phyloP scores from a whole-genome alignment of 2,797 vertebrate genomes.

The Atherinosoma microstoma region DNA sequence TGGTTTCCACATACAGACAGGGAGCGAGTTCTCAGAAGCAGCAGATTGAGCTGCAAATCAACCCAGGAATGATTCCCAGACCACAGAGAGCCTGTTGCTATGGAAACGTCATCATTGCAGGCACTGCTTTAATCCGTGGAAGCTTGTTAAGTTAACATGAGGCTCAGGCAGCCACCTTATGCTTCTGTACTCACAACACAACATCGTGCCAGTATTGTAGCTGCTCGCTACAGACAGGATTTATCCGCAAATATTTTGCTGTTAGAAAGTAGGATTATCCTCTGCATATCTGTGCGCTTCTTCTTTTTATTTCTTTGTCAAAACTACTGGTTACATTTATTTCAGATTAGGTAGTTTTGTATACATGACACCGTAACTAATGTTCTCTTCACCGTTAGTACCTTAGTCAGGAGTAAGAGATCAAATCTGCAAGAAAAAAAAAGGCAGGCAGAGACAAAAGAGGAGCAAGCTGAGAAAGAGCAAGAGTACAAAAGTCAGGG shows the following conservation, averaged over 20 bases:
- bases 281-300: conserved; percentile 11
- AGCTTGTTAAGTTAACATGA: conserved; percentile 83
- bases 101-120: conserved; percentile 85
- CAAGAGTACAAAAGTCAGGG: conserved; percentile 14
- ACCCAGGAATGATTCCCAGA: conserved; percentile 78
- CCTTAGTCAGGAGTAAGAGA: conserved; percentile 25
- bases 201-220: conserved; percentile 69
- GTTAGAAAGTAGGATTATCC: conserved; percentile 55
- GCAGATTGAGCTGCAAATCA: conserved; percentile 80
- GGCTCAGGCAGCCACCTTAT: conserved; percentile 80
- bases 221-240: conserved; percentile 48
- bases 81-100: conserved; percentile 84
- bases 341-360: conserved; percentile 8
- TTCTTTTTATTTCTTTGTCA: conserved; percentile 28
- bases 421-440: conserved; percentile 21
- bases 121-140: conserved; percentile 83
- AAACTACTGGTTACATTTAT: conserved; percentile 10
- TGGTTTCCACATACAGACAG: conserved; percentile 41
- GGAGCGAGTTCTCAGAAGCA: conserved; percentile 65
- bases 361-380: background rate
- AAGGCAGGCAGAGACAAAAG: conserved; percentile 23
- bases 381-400: conserved; percentile 1
- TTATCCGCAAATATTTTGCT: conserved; percentile 71
- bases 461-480: conserved; percentile 6
- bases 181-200: conserved; percentile 74